These are phyloP conservation scores for Lepas anatifera DNA, from an alignment of 2,888 invertebrate genomes.

Conservation along the genomic window DNA sequence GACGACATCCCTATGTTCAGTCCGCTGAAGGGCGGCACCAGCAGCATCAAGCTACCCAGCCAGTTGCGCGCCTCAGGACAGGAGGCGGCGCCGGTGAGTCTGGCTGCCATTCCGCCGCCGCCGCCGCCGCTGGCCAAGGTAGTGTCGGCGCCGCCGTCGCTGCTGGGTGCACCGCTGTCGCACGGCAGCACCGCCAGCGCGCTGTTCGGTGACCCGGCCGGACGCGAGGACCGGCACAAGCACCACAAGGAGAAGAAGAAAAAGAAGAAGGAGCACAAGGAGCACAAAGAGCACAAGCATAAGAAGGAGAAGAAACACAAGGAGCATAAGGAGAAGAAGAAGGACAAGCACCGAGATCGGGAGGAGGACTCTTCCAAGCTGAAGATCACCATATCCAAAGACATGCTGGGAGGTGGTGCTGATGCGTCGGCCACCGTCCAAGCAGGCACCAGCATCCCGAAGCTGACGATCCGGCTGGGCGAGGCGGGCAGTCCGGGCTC, in stretches of 20 bases:
- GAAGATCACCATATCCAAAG: neutral
- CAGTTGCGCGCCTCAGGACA: neutral
- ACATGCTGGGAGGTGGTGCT: neutral
- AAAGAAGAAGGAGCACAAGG: constrained; percentile 20
- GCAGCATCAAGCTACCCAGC: neutral
- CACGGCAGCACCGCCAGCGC: neutral
- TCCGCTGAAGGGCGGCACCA: neutral
- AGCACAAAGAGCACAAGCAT: constrained; percentile 20
- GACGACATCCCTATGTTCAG: constrained; percentile 9
- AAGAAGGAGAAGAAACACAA: constrained; percentile 26
- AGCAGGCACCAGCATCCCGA: neutral
- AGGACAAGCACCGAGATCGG: constrained; percentile 20
- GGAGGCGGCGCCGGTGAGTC: neutral
- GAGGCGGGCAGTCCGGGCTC: neutral
- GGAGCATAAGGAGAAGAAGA: constrained; percentile 24
- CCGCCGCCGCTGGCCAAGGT: neutral
- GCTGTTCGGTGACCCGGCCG: neutral
- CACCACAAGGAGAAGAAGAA: constrained; percentile 23
- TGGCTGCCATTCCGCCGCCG: neutral
- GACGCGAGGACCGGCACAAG: neutral
- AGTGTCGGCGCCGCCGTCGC: neutral
- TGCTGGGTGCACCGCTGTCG: neutral
- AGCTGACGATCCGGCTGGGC: neutral
- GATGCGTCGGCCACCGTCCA: neutral
- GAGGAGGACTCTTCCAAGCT: neutral